Evolutionary conservation across 2,888 invertebrate genomes (phyloP).

Genomic region (Aproaerema taeniolella): DNA sequence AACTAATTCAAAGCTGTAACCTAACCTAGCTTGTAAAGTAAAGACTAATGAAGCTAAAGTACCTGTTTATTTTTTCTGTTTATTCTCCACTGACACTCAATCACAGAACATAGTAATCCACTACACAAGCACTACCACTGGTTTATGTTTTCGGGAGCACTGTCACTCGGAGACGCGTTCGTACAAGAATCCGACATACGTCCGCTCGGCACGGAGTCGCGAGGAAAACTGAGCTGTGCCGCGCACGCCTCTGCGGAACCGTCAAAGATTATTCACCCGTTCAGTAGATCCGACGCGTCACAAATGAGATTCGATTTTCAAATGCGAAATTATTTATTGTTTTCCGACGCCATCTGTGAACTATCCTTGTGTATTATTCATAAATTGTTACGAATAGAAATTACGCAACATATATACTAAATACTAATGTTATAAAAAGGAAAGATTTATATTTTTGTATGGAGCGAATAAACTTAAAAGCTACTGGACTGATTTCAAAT

Average conservation of each 20-base stretch:
- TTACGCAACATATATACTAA: too few relatives aligned
- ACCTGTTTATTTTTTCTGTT: constrained; percentile 9
- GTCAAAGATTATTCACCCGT: constrained; percentile 43
- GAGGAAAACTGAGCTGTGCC: constrained; percentile 46
- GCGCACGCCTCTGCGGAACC: constrained; percentile 59
- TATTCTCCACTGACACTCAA: constrained; percentile 31
- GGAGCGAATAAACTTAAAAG: too few relatives aligned
- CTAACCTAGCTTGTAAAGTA: neutral
- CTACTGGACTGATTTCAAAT: too few relatives aligned
- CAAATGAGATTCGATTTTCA: constrained; percentile 11
- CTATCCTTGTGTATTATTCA: too few relatives aligned
- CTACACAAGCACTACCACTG: constrained; percentile 51
- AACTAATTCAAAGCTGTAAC: constrained; percentile 5
- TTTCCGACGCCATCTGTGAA: too few relatives aligned
- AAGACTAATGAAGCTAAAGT: neutral
- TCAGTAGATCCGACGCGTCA: constrained; percentile 28
- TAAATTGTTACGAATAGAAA: too few relatives aligned
- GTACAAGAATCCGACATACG: constrained; percentile 31
- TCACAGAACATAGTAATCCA: constrained; percentile 36
- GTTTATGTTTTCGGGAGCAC: constrained; percentile 48
- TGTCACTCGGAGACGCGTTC: constrained; percentile 38
- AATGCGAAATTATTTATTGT: constrained; percentile 6
- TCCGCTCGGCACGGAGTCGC: constrained; percentile 42
- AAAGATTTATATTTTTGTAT: too few relatives aligned
- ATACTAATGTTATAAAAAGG: too few relatives aligned